Conservation (phyloP, 2,888 invertebrate species). For the Rotaria socialis region DNA sequence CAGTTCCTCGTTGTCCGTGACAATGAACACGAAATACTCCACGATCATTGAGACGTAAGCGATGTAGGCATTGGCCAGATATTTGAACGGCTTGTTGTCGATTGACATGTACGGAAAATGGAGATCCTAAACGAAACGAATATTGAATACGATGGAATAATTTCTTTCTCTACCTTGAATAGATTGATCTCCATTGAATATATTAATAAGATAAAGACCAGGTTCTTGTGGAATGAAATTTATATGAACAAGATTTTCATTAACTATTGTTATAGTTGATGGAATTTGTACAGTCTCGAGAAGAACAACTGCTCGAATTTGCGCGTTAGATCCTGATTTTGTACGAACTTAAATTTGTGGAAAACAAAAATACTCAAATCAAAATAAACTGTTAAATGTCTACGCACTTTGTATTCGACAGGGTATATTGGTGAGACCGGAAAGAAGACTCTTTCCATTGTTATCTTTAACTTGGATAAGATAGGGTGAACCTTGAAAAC, state of each 20-base stretch:
- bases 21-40: constrained; percentile 17
- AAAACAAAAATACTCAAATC: not conserved
- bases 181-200: not conserved
- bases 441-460: not conserved
- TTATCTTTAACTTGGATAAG: not conserved
- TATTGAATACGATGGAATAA: too few species aligned
- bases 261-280: not conserved
- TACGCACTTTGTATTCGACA: not conserved
- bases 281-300: not conserved
- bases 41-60: not conserved
- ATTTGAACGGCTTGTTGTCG: not conserved
- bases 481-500: not conserved
- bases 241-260: constrained; percentile 1
- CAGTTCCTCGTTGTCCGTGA: not conserved
- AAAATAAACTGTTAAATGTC: not conserved
- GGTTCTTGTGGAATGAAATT: constrained; percentile 16
- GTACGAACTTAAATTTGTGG: not conserved
- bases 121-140: not conserved
- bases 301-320: not conserved
- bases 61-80: not conserved
- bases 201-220: not conserved
- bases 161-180: not conserved
- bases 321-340: not conserved
- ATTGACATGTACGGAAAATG: not conserved
- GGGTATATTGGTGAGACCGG: not conserved